Evolutionary conservation across 2,113 vertebrate genomes (phyloP).

Genomic region (Theropithecus gelada): DNA sequence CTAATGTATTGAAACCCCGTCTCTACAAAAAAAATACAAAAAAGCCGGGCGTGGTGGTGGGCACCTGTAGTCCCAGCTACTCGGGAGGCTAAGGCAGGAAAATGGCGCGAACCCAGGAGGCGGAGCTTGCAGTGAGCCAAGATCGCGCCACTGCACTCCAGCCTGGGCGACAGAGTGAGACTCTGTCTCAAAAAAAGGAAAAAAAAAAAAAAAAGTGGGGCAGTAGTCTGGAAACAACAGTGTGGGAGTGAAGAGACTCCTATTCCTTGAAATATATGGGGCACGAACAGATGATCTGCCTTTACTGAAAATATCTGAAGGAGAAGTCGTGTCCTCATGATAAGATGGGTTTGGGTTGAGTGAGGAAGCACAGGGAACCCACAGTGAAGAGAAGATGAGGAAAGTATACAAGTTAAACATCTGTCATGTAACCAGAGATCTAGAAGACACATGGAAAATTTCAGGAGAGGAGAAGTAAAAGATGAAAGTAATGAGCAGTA

Average conservation of each 20-base stretch:
- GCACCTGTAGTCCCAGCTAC: too few relatives aligned
- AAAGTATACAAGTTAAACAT: neutral
- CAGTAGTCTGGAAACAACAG: neutral
- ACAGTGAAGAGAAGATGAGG: neutral
- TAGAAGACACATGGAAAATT: slow-evolving; percentile 12
- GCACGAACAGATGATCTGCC: neutral
- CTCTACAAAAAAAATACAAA: too few relatives aligned
- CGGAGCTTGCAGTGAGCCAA: too few relatives aligned
- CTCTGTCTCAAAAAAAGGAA: too few relatives aligned
- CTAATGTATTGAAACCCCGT: too few relatives aligned
- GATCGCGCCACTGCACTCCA: too few relatives aligned
- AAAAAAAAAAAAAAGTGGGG: neutral
- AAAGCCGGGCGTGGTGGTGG: too few relatives aligned
- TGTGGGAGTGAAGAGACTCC: neutral
- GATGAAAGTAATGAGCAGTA: neutral
- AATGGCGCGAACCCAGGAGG: too few relatives aligned
- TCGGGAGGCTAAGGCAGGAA: too few relatives aligned
- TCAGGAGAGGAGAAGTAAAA: neutral
- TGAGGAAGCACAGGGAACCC: neutral
- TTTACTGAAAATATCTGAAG: slow-evolving; percentile 1
- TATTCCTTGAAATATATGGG: neutral
- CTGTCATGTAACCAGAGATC: neutral
- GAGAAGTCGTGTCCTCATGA: neutral
- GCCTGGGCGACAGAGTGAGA: too few relatives aligned
- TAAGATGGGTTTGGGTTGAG: neutral